Evolutionary conservation across 1,140 invertebrate species (phyloP), one percentile per base, ranked within the genome.

Genomic region (Homalodisca vitripennis): DNA sequence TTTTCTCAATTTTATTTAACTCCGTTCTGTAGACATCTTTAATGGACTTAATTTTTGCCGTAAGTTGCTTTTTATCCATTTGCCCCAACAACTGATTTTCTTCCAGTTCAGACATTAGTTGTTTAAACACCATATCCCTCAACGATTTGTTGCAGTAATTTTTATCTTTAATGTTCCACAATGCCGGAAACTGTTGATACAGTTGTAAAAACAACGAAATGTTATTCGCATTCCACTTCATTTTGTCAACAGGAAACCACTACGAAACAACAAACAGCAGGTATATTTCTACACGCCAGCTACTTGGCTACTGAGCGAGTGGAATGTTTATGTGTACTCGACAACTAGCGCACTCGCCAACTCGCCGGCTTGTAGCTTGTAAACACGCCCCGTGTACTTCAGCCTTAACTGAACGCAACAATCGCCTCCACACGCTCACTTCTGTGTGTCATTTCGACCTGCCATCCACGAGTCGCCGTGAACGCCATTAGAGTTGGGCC

Each of bases 341-440:
- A 65, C 63, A 32, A 32, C 63, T 30, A 65, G 63, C 63, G 30
- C 63, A 65, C 63, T 65, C 63, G 63, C 63, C 63, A 31, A 65
- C 63, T 31, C 63, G 63, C 48, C 20, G 48, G 48, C 20, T 22
- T 53, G 12, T 53, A 53, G 48, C 48, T 53, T 53, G 48, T 53
- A 53, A 53, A 53, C 48, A 17, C 20, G 12, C 48, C 20, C 48
- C 48, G 48, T 41, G 34, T 41, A 41, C 17, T 41, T 17, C 6
- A 41, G 34, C 34, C 34, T 41, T 41, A n/a, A n/a, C n/a, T n/a
- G n/a, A n/a, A n/a, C n/a, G n/a, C n/a, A n/a, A n/a, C n/a, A n/a
- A n/a, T n/a, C n/a, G n/a, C n/a, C n/a, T n/a, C n/a, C n/a, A n/a
- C n/a, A n/a, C n/a, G n/a, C n/a, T n/a, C n/a, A n/a, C n/a, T n/a